These are phyloP conservation scores for Leptopilina syphax DNA, from an alignment of 2,888 invertebrate species.

Conservation along the genomic window DNA sequence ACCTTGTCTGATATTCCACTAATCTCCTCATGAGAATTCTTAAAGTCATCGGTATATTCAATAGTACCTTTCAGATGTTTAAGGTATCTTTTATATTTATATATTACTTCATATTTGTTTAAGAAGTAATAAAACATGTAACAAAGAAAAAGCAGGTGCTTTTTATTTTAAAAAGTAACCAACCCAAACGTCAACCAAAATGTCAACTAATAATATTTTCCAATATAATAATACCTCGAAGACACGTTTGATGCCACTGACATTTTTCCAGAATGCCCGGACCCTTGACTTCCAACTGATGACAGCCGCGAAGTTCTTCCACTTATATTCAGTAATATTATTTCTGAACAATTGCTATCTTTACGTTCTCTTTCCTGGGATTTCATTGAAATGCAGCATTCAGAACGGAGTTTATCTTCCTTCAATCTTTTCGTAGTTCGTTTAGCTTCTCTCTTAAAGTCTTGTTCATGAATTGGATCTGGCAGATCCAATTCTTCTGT, in stretches of 20 bases:
- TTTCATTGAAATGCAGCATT: conserved; percentile 73
- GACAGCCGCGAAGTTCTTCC: conserved; percentile 90
- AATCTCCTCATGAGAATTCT: too few species aligned
- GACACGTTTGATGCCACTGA: conserved; percentile 73
- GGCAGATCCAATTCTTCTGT: conserved; percentile 93
- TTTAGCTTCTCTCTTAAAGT: conserved; percentile 70
- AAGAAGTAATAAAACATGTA: too few species aligned
- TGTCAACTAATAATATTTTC: too few species aligned
- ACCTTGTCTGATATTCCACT: too few species aligned
- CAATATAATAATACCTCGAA: conserved; percentile 66
- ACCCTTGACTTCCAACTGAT: conserved; percentile 89
- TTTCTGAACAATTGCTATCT: conserved; percentile 88
- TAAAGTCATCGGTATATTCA: too few species aligned
- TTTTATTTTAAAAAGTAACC: too few species aligned
- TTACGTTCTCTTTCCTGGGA: conserved; percentile 82
- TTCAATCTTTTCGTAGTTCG: conserved; percentile 72
- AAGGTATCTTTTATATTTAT: too few species aligned
- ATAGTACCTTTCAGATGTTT: too few species aligned
- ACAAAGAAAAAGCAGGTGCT: too few species aligned
- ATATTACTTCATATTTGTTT: too few species aligned
- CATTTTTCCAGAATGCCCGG: conserved; percentile 78
- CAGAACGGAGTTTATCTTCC: conserved; percentile 72
- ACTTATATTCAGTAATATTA: conserved; percentile 83
- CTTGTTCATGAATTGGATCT: conserved; percentile 80
- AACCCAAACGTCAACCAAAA: too few species aligned